Conservation (phyloP, 2,888 invertebrate species). For the Tuberolachnus salignus region DNA sequence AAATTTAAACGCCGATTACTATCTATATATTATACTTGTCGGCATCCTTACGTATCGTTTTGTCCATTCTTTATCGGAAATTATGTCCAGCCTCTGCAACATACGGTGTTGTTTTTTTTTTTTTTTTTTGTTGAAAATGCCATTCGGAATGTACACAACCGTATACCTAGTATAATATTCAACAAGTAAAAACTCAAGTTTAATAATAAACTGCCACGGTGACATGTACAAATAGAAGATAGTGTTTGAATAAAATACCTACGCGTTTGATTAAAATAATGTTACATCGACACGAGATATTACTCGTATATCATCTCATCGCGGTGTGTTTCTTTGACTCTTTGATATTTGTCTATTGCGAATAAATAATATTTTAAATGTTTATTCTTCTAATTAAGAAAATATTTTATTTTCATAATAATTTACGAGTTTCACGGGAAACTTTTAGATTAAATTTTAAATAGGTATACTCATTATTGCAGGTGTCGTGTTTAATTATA, state of each 20-base stretch:
- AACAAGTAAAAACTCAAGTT: slow-evolving; percentile 5
- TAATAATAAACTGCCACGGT: background rate
- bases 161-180: background rate
- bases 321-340: too few species aligned
- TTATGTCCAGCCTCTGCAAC: slow-evolving; percentile 37
- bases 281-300: too few species aligned
- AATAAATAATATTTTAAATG: background rate
- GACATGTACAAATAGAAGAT: background rate
- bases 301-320: too few species aligned
- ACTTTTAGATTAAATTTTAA: too few species aligned
- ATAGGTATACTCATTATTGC: too few species aligned
- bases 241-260: background rate
- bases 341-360: too few species aligned
- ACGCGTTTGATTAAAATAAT: background rate
- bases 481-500: too few species aligned
- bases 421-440: background rate
- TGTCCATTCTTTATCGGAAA: slow-evolving; percentile 51
- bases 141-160: slow-evolving; percentile 22
- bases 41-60: slow-evolving; percentile 42
- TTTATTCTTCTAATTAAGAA: background rate
- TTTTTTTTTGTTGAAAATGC: slow-evolving; percentile 9
- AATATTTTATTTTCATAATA: background rate
- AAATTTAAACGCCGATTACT: slow-evolving; percentile 52
- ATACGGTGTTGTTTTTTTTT: slow-evolving; percentile 16
- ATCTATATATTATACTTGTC: slow-evolving; percentile 42